Evolutionary conservation across 2,797 vertebrate genomes (phyloP).

Genomic region (Gambusia yucatana): DNA sequence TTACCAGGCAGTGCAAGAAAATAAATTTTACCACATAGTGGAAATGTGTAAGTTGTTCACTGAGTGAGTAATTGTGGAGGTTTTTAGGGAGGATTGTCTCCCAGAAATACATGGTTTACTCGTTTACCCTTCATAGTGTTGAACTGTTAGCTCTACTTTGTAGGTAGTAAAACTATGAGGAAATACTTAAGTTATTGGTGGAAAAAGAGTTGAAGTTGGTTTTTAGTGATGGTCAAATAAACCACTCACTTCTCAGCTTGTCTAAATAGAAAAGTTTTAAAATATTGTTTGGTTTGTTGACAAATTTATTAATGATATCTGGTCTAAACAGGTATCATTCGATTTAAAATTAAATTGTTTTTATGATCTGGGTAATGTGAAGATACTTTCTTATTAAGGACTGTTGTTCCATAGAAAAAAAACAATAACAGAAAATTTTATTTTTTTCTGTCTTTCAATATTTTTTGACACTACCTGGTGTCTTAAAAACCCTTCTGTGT

Average conservation of each 20-base stretch:
- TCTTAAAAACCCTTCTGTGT: neutral
- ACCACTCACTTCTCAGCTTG: neutral
- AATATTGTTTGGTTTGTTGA: neutral
- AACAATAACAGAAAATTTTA: neutral
- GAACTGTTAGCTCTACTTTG: neutral
- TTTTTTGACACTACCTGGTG: neutral
- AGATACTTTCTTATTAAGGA: neutral
- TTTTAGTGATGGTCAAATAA: neutral
- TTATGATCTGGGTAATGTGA: neutral
- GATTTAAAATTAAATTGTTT: neutral
- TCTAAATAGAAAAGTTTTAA: neutral
- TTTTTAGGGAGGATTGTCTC: neutral
- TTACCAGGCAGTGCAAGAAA: neutral
- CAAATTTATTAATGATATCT: neutral
- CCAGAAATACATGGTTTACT: neutral
- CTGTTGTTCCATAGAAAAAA: neutral
- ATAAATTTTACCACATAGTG: neutral
- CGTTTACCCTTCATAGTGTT: neutral
- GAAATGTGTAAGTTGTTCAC: neutral
- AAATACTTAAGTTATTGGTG: neutral
- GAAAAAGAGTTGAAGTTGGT: neutral
- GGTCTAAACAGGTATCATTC: neutral
- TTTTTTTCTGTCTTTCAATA: neutral
- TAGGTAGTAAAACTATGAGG: neutral
- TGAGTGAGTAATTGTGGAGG: neutral